Evolutionary conservation across 2,113 vertebrate genomes (phyloP).

Genomic region (Typhlomys cinereus): DNA sequence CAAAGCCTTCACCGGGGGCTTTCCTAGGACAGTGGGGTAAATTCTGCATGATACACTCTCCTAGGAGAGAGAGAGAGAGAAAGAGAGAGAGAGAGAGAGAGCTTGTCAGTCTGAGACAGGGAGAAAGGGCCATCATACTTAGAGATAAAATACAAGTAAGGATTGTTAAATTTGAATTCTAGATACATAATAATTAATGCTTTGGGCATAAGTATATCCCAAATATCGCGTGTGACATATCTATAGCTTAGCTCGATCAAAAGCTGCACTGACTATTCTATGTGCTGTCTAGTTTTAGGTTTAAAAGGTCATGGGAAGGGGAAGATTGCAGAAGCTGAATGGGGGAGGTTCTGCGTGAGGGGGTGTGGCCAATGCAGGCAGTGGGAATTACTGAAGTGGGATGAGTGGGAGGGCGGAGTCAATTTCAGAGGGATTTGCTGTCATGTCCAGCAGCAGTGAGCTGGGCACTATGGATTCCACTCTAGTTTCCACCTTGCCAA

Average conservation of each 20-base stretch:
- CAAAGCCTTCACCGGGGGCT: background rate
- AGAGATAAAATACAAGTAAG: background rate
- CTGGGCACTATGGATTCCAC: no score
- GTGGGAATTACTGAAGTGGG: rapidly evolving
- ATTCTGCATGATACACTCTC: rapidly evolving
- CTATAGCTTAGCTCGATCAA: background rate
- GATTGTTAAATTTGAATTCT: background rate
- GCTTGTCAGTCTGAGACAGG: no score
- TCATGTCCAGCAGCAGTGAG: no score
- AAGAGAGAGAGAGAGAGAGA: no score
- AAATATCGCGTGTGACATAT: background rate
- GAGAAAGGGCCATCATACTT: background rate
- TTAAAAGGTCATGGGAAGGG: background rate
- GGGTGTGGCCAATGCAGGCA: background rate
- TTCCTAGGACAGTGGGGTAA: background rate
- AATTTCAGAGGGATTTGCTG: background rate
- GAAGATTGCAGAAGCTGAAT: background rate
- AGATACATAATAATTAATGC: background rate
- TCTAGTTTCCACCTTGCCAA: background rate
- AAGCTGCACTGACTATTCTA: background rate
- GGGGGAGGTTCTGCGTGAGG: no score
- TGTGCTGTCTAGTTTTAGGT: background rate
- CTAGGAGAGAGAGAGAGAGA: no score
- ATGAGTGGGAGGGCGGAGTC: background rate
- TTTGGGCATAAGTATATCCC: background rate